Conservation (phyloP, 2,113 vertebrate genomes). For the Nymphicus hollandicus region DNA sequence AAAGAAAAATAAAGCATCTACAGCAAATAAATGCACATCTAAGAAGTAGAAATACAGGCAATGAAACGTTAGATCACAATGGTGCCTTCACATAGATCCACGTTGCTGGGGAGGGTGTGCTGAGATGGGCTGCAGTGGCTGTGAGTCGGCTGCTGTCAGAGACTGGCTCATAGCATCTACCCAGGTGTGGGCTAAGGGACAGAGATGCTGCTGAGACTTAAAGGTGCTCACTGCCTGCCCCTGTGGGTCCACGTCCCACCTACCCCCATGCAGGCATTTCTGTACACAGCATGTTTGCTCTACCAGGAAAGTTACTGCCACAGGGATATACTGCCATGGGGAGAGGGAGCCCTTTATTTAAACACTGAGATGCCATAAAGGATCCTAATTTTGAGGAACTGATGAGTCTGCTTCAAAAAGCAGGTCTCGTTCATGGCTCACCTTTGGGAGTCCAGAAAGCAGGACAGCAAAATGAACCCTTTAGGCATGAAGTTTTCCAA, state of each 20-base stretch:
- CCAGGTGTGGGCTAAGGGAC: not conserved
- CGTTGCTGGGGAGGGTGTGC: not conserved
- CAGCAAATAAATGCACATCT: not conserved
- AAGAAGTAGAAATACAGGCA: not conserved
- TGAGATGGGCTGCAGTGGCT: not conserved
- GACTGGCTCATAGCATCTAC: fast-evolving
- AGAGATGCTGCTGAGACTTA: fast-evolving
- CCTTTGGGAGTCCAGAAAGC: not conserved
- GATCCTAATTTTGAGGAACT: fast-evolving
- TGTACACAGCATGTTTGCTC: fast-evolving
- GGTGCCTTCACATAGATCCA: not conserved
- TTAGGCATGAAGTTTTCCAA: not conserved
- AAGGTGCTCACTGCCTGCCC: not conserved
- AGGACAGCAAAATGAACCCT: not conserved
- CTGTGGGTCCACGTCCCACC: not conserved
- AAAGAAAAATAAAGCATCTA: not conserved
- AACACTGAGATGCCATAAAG: fast-evolving
- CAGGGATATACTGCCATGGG: not conserved
- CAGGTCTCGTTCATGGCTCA: fast-evolving
- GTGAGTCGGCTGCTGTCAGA: not conserved
- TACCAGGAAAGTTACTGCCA: fast-evolving
- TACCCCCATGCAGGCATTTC: fast-evolving
- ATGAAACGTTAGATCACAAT: not conserved
- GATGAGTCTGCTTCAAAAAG: not conserved
- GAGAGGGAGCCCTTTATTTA: fast-evolving